Evolutionary conservation across 2,888 invertebrate species (phyloP), one percentile per base, ranked within the genome.

Genomic region (Crematogaster levior): DNA sequence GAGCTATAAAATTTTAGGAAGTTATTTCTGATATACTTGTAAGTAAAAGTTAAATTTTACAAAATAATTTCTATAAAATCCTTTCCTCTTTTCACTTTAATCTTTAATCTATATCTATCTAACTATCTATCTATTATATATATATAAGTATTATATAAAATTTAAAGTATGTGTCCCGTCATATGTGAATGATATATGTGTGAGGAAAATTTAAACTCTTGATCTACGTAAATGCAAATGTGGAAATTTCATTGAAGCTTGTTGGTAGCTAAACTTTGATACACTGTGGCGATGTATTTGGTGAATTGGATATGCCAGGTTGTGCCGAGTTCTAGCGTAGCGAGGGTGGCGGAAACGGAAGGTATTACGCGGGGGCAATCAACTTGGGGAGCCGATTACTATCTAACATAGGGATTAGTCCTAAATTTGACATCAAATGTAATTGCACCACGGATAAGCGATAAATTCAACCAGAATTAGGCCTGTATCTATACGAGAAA

Each of bases 331-430:
- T 77, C 53, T 53, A 77, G 21, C 77, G 27, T 18, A 21, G 27
- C 43, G 10, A 56, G 77, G 77, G n/a, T 27, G 40, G 53, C 75
- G 63, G 53, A 65, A 75, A 21, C 77, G 77, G 77, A 77, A 53
- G 77, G 66, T 77, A 77, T 77, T 77, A 66, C 77, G 53, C 21
- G 77, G 37, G 66, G 53, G 77, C 77, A 77, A 77, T 77, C 66
- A 77, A 53, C 65, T 37, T 48, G 40, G 77, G 43, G 40, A 66
- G 30, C 40, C 77, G 66, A 77, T 77, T 77, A 77, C 53, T 43
- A 66, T 66, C 77, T 56, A 66, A 56, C 53, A 9, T 34, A 56
- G 30, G 53, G 77, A 77, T 77, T 77, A 77, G 43, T 66, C 43
- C 40, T 56, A 77, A 77, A 77, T 66, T 77, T 43, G 65, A 40